A percentile compares a stretch with the other conserved stretches of the same genome.
Conservation (phyloP, 2,113 vertebrate genomes). For the Pseudorasbora parva region DNA sequence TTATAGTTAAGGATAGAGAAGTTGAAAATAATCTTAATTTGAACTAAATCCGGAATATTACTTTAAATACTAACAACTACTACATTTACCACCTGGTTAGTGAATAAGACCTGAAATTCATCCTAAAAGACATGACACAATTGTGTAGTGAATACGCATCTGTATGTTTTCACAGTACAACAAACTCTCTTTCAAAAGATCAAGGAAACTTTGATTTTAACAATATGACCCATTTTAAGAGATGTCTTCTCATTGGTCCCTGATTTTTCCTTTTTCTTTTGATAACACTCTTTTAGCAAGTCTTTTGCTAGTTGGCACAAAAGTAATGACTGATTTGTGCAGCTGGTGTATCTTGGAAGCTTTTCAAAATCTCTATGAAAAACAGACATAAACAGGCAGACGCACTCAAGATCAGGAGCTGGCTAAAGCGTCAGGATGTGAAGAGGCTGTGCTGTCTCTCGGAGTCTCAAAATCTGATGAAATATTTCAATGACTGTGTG, state of each 20-base stretch:
- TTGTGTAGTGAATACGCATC: not conserved
- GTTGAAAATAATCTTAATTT: not conserved
- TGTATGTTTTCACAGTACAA: not conserved
- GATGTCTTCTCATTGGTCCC: not conserved
- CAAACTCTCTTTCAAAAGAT: not conserved
- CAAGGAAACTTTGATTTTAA: not conserved
- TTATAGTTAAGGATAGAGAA: too few relatives aligned
- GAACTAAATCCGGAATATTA: not conserved
- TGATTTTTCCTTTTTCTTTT: conserved; percentile 48
- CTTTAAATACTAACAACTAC: not conserved
- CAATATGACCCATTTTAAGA: not conserved
- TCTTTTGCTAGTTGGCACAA: conserved; percentile 66
- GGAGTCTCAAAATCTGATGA: conserved; percentile 14
- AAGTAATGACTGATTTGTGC: conserved; percentile 72
- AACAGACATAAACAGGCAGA: conserved; percentile 44
- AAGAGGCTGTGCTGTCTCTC: conserved; percentile 1
- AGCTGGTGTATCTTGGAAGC: conserved; percentile 65
- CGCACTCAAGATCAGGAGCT: conserved; percentile 40
- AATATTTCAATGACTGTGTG: conserved; percentile 30
- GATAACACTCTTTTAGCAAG: conserved; percentile 69
- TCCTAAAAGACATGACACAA: not conserved
- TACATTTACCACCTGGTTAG: not conserved
- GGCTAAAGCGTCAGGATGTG: conserved; percentile 3
- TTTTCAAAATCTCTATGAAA: conserved; percentile 47
- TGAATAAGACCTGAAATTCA: not conserved